Conservation (phyloP, 2,888 invertebrate genomes). For the Troides helena region DNA sequence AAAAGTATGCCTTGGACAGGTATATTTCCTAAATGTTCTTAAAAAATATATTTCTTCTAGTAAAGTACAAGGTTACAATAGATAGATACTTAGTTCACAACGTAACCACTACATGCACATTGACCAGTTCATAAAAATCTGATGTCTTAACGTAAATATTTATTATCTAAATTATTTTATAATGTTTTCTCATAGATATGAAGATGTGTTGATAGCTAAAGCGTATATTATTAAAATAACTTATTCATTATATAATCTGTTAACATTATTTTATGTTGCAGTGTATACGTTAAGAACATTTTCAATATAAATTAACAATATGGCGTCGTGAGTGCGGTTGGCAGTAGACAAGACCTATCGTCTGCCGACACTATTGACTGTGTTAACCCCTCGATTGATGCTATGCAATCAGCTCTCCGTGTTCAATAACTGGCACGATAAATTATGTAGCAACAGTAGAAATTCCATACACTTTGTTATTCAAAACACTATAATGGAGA, state of each 20-base stretch:
- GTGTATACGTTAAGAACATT: constrained; percentile 16
- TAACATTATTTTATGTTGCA: constrained; percentile 12
- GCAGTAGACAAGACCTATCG: constrained; percentile 27
- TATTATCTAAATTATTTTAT: too few species aligned
- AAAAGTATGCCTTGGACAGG: too few species aligned
- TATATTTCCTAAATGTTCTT: too few species aligned
- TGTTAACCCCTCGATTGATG: constrained; percentile 27
- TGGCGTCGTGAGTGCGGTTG: constrained; percentile 15
- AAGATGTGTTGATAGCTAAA: too few species aligned
- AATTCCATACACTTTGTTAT: background rate
- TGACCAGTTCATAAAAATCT: too few species aligned
- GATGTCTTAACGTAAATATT: too few species aligned
- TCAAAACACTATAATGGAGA: background rate
- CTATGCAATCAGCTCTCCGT: constrained; percentile 18
- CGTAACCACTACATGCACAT: too few species aligned
- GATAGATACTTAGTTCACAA: too few species aligned
- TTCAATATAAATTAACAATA: constrained; percentile 22
- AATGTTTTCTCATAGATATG: too few species aligned
- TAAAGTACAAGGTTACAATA: too few species aligned
- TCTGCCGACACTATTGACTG: constrained; percentile 27
- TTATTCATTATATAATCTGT: background rate
- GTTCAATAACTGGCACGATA: constrained; percentile 14
- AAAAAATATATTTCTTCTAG: too few species aligned
- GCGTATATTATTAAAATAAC: too few species aligned
- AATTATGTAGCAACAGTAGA: constrained; percentile 9